Percentiles rank a stretch among this genome's conserved stretches.
These are phyloP conservation scores for Mya arenaria DNA, from an alignment of 1,140 invertebrate genomes.

Conservation along the genomic window DNA sequence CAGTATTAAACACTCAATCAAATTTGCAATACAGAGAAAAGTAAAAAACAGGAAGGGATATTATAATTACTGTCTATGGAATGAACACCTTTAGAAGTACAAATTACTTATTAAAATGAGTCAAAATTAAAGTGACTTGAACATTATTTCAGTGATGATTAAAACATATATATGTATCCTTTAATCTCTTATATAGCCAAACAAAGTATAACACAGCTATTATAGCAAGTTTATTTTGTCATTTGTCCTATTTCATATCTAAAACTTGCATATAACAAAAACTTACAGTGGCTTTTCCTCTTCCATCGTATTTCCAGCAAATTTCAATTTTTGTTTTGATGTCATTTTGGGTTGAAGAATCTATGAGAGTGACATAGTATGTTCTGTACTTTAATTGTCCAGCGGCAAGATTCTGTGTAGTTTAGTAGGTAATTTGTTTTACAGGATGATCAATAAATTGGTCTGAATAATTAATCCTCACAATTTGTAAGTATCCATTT, in stretches of 20 bases:
- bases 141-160: neutral
- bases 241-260: neutral
- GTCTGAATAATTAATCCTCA: neutral
- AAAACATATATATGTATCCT: neutral
- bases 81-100: neutral
- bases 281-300: conserved; percentile 27
- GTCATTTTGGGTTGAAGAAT: conserved; percentile 21
- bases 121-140: neutral
- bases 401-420: too few species aligned
- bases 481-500: too few species aligned
- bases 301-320: neutral
- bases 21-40: too few species aligned
- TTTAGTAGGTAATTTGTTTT: neutral
- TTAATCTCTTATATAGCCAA: neutral
- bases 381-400: too few species aligned
- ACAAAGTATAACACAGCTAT: neutral
- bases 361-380: too few species aligned
- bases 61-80: too few species aligned
- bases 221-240: neutral
- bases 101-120: neutral
- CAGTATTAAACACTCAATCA: too few species aligned
- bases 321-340: conserved; percentile 31
- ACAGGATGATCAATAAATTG: neutral
- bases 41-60: too few species aligned
- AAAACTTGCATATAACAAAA: neutral